Evolutionary conservation across 2,888 invertebrate genomes (phyloP), one percentile per base, ranked within the genome.

Genomic region (Pelosia muscerda): DNA sequence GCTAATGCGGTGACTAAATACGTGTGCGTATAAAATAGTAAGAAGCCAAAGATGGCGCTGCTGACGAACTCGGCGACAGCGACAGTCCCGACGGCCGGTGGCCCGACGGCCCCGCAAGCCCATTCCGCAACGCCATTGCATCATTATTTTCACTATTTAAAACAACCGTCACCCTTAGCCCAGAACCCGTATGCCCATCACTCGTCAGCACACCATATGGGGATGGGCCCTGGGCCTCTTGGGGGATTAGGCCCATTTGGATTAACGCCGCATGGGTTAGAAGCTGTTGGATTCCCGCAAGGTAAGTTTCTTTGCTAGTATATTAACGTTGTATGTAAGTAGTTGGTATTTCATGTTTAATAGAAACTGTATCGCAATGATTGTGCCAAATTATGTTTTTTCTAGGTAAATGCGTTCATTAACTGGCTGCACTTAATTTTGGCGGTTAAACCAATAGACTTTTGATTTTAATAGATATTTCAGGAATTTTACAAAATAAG

Each of bases 61-160:
- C 84, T 95, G 75, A 94, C 94, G 55, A 95, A 95, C 81, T 90
- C 95, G 66, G 87, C 86, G 63, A 88, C 92, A 69, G 88, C 91
- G 23, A 84, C 89, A 62, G 94, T 93, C 57, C 91, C 93, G 69
- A 88, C 92, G 53, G 86, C 89, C 13, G 86, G 90, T 1, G 90
- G 90, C 59, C 92, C 92, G 42, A 81, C 92, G 72, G 92, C 92
- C 31, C 91, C 92, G 0, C 94, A 93, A 75, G 92, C 93, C 55
- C 95, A 95, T 72, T 91, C 96, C 5, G 91, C 96, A 71, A 96
- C 96, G 68, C 95, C 95, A 6, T 88, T 94, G 6, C 95, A 95
- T 68, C 95, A 95, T 81, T 95, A 95, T 83, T 96, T 95, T 85
- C 96, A 95, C 68, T 96, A 96, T 77, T 88, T 95, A 83, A 96